Base-by-base conservation (phyloP, 2,888 invertebrate species). In the Drosophila pseudotakahashii region DNA sequence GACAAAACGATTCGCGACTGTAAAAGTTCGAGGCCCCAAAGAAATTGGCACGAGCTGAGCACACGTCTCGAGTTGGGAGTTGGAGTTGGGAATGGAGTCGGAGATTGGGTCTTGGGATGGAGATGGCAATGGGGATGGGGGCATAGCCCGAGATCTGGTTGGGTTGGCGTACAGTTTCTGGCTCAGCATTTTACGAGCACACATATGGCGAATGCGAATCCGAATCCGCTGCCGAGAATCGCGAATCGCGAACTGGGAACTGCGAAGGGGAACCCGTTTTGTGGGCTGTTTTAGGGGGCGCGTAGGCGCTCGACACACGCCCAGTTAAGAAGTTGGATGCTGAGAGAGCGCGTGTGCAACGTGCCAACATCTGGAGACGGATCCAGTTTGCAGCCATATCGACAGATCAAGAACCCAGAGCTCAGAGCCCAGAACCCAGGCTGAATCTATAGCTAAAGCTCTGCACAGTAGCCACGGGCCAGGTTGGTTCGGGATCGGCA, bases 1-100 rank as follows among this genome's bases (percentile, higher is more conserved):
- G 72, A 71, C 73, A 76, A 79, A 79, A 73, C 64, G 71, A 42
- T 61, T 63, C 70, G 63, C 59, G 70, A 70, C 70, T 70, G 51
- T 36, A 57, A 64, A 71, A 63, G 57, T 71, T 53, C 44, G 50
- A 57, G 51, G 37, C 70, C 57, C 44, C 73, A 55, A 79, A 81
- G 81, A 79, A 66, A 84, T 88, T 88, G 88, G 88, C 88, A 88
- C 88, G 88, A 88, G 88, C 88, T 75, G 75, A 76, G 89, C 88
- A 88, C 88, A 89, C 88, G 84, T 86, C 86, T 63, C 70, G 37
- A 32, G 37, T 64, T 60, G 71, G 59, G 63, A 66, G 42, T 3
- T 60, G 59, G 50, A 63, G 34, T 9, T 26, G n/a, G 11, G 16
- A 53, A 39, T 68, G 76, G 73, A 70, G 61, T 68, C 68, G 59